Evolutionary conservation across 2,797 vertebrate species (phyloP).

Genomic region (Benthosema pterotum): DNA sequence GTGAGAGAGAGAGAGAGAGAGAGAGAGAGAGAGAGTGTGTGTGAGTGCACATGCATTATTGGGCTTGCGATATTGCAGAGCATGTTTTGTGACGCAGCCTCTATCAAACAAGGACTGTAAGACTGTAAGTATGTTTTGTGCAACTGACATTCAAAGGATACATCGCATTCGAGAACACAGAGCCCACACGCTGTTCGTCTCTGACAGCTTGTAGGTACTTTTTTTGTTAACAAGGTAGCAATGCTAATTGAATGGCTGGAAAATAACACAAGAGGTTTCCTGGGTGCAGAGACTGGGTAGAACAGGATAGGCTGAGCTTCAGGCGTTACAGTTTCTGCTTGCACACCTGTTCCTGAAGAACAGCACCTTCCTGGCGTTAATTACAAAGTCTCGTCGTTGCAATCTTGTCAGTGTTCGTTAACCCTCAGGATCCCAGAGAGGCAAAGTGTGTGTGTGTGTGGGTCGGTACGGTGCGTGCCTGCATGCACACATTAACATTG

Average conservation of each 20-base stretch:
- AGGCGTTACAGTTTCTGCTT: conserved; percentile 39
- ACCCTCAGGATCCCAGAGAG: conserved; percentile 10
- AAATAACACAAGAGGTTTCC: conserved; percentile 47
- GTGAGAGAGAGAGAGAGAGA: no score
- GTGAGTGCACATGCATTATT: conserved; percentile 28
- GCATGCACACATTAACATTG: no score
- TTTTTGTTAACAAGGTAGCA: conserved; percentile 38
- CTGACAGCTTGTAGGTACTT: conserved; percentile 42
- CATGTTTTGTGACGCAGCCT: conserved; percentile 38
- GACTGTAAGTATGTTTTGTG: conserved; percentile 70
- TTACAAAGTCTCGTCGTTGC: conserved; percentile 51
- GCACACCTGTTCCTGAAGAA: conserved; percentile 55
- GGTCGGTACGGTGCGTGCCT: background rate
- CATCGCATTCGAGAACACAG: conserved; percentile 36
- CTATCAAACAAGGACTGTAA: conserved; percentile 34
- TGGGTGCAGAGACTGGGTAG: conserved; percentile 7
- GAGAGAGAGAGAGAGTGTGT: no score
- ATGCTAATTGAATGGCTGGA: conserved; percentile 66
- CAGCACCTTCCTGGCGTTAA: conserved; percentile 46
- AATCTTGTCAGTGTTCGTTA: conserved; percentile 43
- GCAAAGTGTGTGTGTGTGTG: background rate
- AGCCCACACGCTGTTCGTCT: conserved; percentile 35
- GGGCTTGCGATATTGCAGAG: conserved; percentile 53
- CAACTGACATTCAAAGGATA: conserved; percentile 47
- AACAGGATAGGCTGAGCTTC: conserved; percentile 39